A percentile compares a stretch with the other conserved stretches of the same genome.
phyloP scores from a whole-genome alignment of 2,797 vertebrate genomes.

The Sebastolobus altivelis region DNA sequence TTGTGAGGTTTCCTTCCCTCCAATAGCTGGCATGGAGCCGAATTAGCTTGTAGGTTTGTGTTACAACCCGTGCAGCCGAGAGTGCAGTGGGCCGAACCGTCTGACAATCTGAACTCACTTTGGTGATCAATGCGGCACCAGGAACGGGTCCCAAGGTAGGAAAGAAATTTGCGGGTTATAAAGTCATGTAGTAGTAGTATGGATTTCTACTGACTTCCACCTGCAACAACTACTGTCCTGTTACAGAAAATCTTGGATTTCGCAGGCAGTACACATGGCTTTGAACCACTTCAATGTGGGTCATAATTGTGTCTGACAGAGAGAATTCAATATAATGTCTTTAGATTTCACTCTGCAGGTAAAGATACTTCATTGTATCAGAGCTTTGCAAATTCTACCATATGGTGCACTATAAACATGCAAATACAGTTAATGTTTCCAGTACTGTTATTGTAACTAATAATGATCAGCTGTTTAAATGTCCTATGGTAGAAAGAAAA shows the following conservation, averaged over 20 bases:
- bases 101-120: conserved; percentile 24
- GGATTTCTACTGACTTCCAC: conserved; percentile 20
- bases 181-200: neutral
- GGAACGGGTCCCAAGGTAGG: conserved; percentile 4
- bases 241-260: neutral
- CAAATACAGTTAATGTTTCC: neutral
- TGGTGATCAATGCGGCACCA: conserved; percentile 19
- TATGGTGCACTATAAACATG: neutral
- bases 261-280: neutral
- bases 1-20: conserved; percentile 43
- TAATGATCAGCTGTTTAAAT: neutral
- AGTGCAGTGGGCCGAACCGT: conserved; percentile 13
- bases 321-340: neutral
- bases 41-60: conserved; percentile 36
- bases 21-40: conserved; percentile 31
- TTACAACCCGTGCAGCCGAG: conserved; percentile 41
- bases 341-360: neutral
- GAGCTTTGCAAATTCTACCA: neutral
- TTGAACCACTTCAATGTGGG: neutral
- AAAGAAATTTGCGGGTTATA: conserved; percentile 7
- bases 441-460: neutral
- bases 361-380: neutral
- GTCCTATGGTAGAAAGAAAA: neutral
- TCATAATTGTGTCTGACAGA: conserved; percentile 4
- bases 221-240: conserved; percentile 19